A percentile compares a stretch with the other conserved stretches of the same genome.
Conservation (phyloP, 2,797 vertebrate species). For the Rhodeus uyekii region DNA sequence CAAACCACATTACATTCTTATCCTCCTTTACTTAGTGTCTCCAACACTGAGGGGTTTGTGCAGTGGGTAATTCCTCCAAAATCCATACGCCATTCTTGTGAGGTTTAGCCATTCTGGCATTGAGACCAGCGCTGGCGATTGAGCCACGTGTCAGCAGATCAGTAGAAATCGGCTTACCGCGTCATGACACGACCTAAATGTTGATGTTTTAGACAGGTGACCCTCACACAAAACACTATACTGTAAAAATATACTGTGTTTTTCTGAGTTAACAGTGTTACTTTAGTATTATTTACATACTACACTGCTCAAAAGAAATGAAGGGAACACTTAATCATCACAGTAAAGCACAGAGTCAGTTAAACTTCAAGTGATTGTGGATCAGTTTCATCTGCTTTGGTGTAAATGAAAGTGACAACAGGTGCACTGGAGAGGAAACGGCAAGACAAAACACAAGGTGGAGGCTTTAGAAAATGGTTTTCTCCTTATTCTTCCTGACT, state of each 20-base stretch:
- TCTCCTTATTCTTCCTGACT: no score
- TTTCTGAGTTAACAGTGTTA: neutral
- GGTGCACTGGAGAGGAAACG: no score
- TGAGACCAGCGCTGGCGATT: conserved; percentile 67
- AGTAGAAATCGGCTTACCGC: neutral
- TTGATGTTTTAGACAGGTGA: conserved; percentile 36
- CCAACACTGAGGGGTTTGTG: conserved; percentile 79
- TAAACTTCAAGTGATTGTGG: no score
- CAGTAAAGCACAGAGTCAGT: no score
- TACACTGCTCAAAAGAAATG: no score
- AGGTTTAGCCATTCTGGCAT: conserved; percentile 74
- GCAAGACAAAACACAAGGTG: no score
- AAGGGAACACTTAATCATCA: no score
- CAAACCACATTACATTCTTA: conserved; percentile 81
- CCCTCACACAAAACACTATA: conserved; percentile 38
- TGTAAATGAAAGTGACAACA: no score
- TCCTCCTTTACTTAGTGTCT: conserved; percentile 62
- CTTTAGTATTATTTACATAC: neutral
- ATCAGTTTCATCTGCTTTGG: no score
- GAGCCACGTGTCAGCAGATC: conserved; percentile 27
- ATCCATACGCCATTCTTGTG: conserved; percentile 79
- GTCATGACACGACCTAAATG: neutral
- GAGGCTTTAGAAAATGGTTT: no score
- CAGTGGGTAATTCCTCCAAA: conserved; percentile 77
- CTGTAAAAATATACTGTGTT: neutral